Base-by-base conservation (phyloP, 37 sponge, comb jelly and placozoan species). In the Halisarca cf. caerulea region DNA sequence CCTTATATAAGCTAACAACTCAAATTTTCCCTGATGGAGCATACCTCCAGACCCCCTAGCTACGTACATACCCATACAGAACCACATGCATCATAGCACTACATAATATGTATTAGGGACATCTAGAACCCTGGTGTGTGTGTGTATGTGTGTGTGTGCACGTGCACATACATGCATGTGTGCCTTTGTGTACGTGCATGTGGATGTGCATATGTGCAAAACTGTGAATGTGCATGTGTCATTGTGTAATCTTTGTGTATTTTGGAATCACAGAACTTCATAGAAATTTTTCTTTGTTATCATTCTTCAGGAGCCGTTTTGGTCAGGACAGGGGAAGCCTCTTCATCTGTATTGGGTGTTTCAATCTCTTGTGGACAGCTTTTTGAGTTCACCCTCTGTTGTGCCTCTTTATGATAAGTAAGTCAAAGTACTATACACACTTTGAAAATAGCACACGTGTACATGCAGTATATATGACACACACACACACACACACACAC, bases 141-240 rank as follows among this genome's bases (percentile, higher is more conserved):
- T n/a, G n/a, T n/a, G n/a, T n/a, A n/a, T n/a, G n/a, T n/a, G n/a
- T n/a, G n/a, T n/a, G n/a, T n/a, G n/a, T n/a, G n/a, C n/a, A n/a
- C n/a, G n/a, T n/a, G 57, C 20, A 70, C 72, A n/a, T 86, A 85
- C 45, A 79, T 90, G 11, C 90, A 89, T 53, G 35, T 92, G n/a
- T n/a, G n/a, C n/a, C n/a, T n/a, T n/a, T n/a, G n/a, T n/a, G n/a
- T n/a, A n/a, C n/a, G n/a, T n/a, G n/a, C n/a, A n/a, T n/a, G n/a
- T n/a, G n/a, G n/a, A n/a, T n/a, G 57, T 18, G 68, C 72, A n/a
- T 86, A 85, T 51, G 73, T 90, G 11, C 90, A 89, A 36, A n/a
- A 89, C 8, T 47, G 51, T 47, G 6, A 14, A 47, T 14, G 51
- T 14, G 51, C 51, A 47, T 47, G 6, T 6, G 51, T 47, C 11